These are phyloP conservation scores for Bombus impatiens DNA, from an alignment of 1,140 invertebrate species.

Conservation along the genomic window DNA sequence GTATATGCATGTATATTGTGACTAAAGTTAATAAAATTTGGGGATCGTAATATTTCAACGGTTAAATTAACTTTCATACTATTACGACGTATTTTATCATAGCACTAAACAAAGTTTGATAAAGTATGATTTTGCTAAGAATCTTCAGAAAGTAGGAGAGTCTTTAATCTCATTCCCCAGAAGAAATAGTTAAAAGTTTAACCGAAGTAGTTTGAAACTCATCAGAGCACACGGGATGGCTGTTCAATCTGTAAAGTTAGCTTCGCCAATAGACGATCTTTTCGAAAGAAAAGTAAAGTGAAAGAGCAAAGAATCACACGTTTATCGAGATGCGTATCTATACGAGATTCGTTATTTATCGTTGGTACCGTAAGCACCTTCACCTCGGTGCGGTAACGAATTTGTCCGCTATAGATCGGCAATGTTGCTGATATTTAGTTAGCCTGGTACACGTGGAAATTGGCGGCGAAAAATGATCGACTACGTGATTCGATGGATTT, in stretches of 20 bases:
- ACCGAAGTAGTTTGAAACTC: not conserved
- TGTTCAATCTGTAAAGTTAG: not conserved
- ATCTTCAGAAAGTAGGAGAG: no score
- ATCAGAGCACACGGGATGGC: no score
- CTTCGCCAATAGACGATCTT: not conserved
- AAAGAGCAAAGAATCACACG: not conserved
- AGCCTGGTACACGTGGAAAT: not conserved
- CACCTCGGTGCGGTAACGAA: not conserved
- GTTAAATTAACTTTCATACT: no score
- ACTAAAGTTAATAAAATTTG: no score
- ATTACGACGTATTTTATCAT: no score
- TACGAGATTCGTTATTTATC: not conserved
- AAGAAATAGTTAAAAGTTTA: no score
- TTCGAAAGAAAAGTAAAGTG: not conserved
- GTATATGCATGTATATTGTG: no score
- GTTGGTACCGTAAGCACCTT: constrained; percentile 6
- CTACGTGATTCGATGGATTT: constrained; percentile 60
- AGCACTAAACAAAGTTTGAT: no score
- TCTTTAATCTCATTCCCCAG: no score
- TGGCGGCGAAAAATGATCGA: constrained; percentile 9
- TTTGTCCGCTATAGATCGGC: not conserved
- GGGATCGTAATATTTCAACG: no score
- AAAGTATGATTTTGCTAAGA: no score
- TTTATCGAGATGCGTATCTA: constrained; percentile 15
- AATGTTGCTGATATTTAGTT: constrained; percentile 5